These are phyloP conservation scores for Brenthis hecate DNA, from an alignment of 2,888 invertebrate species.

Conservation along the genomic window DNA sequence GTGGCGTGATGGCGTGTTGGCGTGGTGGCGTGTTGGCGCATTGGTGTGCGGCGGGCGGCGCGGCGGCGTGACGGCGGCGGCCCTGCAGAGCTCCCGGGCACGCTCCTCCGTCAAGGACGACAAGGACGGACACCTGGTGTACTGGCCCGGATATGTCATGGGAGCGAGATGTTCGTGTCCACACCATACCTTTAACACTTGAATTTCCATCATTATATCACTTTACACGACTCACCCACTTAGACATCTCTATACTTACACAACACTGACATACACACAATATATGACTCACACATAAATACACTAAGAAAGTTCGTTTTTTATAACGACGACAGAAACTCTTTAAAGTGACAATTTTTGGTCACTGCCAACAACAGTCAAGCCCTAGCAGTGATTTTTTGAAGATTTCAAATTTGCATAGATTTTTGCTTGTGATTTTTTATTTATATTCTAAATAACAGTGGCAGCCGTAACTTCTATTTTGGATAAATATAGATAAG, in stretches of 20 bases:
- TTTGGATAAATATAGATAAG: constrained; percentile 45
- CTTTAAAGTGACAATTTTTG: constrained; percentile 38
- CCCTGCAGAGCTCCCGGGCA: constrained; percentile 90
- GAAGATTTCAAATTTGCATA: constrained; percentile 48
- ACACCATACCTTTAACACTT: constrained; percentile 78
- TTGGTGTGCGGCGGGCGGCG: constrained; percentile 50
- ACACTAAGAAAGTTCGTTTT: constrained; percentile 38
- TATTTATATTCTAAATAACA: constrained; percentile 45
- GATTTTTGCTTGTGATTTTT: constrained; percentile 48
- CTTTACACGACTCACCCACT: constrained; percentile 41
- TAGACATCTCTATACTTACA: constrained; percentile 9
- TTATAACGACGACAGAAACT: constrained; percentile 39
- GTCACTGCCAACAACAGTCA: constrained; percentile 43
- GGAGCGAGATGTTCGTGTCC: constrained; percentile 99
- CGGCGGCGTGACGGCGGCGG: constrained; percentile 47
- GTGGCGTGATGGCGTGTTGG: constrained; percentile 46
- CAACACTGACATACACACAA: constrained; percentile 39
- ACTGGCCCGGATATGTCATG: constrained; percentile 99
- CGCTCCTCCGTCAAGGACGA: constrained; percentile 98
- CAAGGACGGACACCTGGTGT: constrained; percentile 99
- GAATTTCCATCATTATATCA: constrained; percentile 44
- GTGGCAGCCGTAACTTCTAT: constrained; percentile 33
- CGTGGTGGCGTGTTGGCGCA: constrained; percentile 48
- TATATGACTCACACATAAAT: constrained; percentile 38
- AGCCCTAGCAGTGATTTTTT: constrained; percentile 54